Evolutionary conservation across 2,797 vertebrate species (phyloP).

Genomic region (Xenops minutus): DNA sequence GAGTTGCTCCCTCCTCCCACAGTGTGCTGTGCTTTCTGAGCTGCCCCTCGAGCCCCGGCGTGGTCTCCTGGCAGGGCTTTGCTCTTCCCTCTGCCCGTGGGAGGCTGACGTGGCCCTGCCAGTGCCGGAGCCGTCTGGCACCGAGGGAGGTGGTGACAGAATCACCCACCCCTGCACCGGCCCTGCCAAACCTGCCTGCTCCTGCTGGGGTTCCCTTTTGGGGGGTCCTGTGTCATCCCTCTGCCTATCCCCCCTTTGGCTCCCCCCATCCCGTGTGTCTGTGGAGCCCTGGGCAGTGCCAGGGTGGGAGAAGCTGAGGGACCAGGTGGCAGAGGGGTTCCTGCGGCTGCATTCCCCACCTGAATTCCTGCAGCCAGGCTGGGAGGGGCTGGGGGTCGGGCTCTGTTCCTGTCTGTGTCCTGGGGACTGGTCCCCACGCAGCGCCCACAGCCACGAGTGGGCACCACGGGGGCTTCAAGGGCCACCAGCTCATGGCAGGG

Average conservation of each 20-base stretch:
- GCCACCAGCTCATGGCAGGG: not conserved
- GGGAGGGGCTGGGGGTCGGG: rapidly evolving
- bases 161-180: not conserved
- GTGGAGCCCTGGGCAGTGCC: not conserved
- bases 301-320: not conserved
- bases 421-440: not conserved
- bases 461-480: not conserved
- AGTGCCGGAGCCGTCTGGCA: rapidly evolving
- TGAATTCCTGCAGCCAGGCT: too few species aligned
- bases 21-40: not conserved
- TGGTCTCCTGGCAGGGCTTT: rapidly evolving
- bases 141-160: rapidly evolving
- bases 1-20: not conserved
- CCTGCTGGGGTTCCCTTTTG: rapidly evolving
- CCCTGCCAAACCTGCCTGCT: not conserved
- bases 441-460: not conserved
- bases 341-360: rapidly evolving
- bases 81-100: not conserved
- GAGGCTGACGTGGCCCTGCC: not conserved
- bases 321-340: rapidly evolving
- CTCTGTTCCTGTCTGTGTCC: not conserved
- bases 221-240: not conserved
- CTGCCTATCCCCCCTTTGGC: rapidly evolving
- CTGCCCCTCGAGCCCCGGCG: rapidly evolving
- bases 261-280: too few species aligned